Base-by-base conservation (phyloP, 2,888 invertebrate species). In the Pristionchus exspectatus region DNA sequence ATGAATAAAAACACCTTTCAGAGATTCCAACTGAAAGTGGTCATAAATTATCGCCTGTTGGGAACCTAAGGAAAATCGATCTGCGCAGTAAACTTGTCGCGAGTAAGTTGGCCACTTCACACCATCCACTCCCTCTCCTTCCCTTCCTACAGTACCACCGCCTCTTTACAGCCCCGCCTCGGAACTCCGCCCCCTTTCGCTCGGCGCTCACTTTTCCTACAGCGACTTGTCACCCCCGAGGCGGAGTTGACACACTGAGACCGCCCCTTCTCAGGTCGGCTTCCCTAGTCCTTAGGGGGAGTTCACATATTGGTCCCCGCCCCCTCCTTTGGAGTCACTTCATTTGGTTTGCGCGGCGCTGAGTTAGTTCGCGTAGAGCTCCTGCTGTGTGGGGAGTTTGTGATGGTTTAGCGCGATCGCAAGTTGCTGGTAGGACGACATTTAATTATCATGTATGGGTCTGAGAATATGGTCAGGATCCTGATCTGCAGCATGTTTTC, bases 241-340 rank as follows among this genome's bases (percentile, higher is more conserved):
- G 59, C 59, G 59, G 59, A 18, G 59, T 59, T 59, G 59, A 21
- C 56, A 9, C 12, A 9, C 59, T 4, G 18, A 59, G 59, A 21
- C 63, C 63, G 10, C 63, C 63, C 24, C 24, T 63, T 21, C 63
- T 63, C n/a, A 63, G 63, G 10, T 50, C 81, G 21, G 44, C 50
- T 2, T 1, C n/a, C 24, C n/a, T 50, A 44, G 44, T n/a, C 24
- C 77, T 77, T 27, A 77, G 77, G 77, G 74, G 77, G n/a, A 77
- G 77, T 77, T 77, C 44, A 77, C 77, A 44, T 77, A 77, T 77
- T 24, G 33, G 44, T 24, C 77, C n/a, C n/a, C 77, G 38, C 77
- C 77, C 50, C 72, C 38, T 74, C 21, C 7, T 30, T n/a, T 21
- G 14, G 44, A 30, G n/a, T 16, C 33, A 38, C 50, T 81, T 50